Evolutionary conservation across 2,888 invertebrate species (phyloP).

Genomic region (Drosophila melanocephala): DNA sequence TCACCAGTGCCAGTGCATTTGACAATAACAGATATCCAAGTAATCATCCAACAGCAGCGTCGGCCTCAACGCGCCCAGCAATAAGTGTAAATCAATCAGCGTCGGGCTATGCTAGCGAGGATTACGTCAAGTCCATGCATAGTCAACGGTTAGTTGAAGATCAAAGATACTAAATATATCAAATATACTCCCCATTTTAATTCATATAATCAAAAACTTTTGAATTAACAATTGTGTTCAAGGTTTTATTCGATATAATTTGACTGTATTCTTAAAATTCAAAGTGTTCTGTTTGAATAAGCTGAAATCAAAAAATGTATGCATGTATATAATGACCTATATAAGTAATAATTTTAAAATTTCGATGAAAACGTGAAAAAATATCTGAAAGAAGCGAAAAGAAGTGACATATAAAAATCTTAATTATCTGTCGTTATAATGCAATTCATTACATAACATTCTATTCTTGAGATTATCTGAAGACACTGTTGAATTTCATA

Average conservation of each 20-base stretch:
- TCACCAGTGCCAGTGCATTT: constrained; percentile 33
- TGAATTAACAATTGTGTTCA: not conserved
- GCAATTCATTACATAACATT: not conserved
- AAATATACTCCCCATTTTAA: not conserved
- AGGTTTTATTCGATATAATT: not conserved
- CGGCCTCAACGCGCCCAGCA: constrained; percentile 51
- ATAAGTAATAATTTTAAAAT: not conserved
- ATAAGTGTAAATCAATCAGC: constrained; percentile 45
- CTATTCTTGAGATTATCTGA: not conserved
- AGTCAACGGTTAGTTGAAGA: constrained; percentile 80
- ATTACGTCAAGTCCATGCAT: constrained; percentile 83
- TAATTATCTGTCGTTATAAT: not conserved
- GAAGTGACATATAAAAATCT: not conserved
- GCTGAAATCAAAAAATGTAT: not conserved
- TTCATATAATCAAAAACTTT: not conserved
- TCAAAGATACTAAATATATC: not conserved
- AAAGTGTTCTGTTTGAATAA: not conserved
- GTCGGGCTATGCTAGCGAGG: constrained; percentile 71
- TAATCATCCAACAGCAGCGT: constrained; percentile 34
- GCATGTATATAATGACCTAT: not conserved
- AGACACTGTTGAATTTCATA: not conserved
- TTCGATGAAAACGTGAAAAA: not conserved
- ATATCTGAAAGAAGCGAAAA: not conserved
- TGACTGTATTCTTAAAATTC: not conserved
- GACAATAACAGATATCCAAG: constrained; percentile 62